Base-by-base conservation (phyloP, 2,888 invertebrate species). In the Neuroscelio doddi region DNA sequence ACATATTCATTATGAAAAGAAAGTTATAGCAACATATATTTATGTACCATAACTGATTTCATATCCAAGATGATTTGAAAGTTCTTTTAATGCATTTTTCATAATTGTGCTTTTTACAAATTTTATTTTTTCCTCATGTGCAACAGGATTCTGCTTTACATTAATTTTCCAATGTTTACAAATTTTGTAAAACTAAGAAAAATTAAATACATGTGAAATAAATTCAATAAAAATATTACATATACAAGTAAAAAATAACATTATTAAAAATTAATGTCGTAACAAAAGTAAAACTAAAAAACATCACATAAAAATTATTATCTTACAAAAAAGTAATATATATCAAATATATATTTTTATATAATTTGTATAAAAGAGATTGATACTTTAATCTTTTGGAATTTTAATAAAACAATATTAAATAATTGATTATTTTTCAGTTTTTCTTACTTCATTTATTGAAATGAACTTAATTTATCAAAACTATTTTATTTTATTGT, bases 101-200 rank as follows among this genome's bases (percentile, higher is more conserved):
- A 92, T 89, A 76, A 87, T 84, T 56, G 82, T 74, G 75, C 89
- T 87, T 45, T 84, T 78, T 46, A 86, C 82, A 83, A 90, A 91
- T 73, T 86, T 82, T 32, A 81, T 82, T 75, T 86, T 85, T 82
- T 92, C 90, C 75, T 80, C 80, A 76, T 88, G 87, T 51, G 91
- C 87, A 52, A 85, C 84, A 55, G 89, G 88, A 85, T 92, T 92
- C 80, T 89, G 88, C 82, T 92, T 89, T 68, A 93, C 89, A 84
- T 90, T 88, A 77, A 84, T 85, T 83, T 86, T 86, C 92, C 93
- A 93, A 80, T 87, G 89, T 75, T 87, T 85, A 86, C 93, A 93
- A 72, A 88, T 86, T 87, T 92, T 92, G 86, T 93, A 93, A 87
- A 93, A 93, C 92, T 93, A n/a, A n/a, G 86, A 78, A 89, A 88